These are phyloP conservation scores for Drosophila novamexicana DNA, from an alignment of 1,140 invertebrate species.

Conservation along the genomic window DNA sequence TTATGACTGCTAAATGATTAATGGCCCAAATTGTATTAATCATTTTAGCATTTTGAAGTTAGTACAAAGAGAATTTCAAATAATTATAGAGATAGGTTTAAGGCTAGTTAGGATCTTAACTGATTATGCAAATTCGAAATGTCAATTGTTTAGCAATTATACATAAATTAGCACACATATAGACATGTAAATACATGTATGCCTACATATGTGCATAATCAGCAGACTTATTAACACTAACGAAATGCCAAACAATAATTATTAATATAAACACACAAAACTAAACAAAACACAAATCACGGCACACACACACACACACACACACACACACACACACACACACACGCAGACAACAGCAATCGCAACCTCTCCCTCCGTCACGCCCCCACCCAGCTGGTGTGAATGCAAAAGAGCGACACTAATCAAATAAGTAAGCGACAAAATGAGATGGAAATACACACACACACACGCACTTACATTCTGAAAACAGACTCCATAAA, in stretches of 20 bases:
- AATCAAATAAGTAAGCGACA: slow-evolving; percentile 57
- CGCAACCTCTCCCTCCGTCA: neutral
- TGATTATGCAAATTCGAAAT: slow-evolving; percentile 35
- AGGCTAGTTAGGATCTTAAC: neutral
- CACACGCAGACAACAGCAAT: neutral
- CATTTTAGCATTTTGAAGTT: neutral
- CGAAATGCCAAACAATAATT: slow-evolving; percentile 40
- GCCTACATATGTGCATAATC: slow-evolving; percentile 13
- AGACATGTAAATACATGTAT: neutral
- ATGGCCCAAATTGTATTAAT: slow-evolving; percentile 29
- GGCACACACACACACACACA: neutral
- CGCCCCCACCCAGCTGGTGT: slow-evolving; percentile 6
- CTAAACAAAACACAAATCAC: slow-evolving; percentile 54
- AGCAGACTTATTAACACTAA: slow-evolving; percentile 46
- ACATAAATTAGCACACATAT: slow-evolving; percentile 34
- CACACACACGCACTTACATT: neutral
- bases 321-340: neutral
- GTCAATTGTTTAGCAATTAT: slow-evolving; percentile 39
- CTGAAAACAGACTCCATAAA: slow-evolving; percentile 11
- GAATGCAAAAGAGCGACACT: slow-evolving; percentile 46
- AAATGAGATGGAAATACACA: slow-evolving; percentile 47
- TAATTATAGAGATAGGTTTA: neutral
- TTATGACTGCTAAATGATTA: slow-evolving; percentile 29
- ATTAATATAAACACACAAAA: slow-evolving; percentile 49
- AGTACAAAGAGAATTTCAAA: neutral